Conservation (phyloP, 2,888 invertebrate genomes). For the Limnephilus lunatus region DNA sequence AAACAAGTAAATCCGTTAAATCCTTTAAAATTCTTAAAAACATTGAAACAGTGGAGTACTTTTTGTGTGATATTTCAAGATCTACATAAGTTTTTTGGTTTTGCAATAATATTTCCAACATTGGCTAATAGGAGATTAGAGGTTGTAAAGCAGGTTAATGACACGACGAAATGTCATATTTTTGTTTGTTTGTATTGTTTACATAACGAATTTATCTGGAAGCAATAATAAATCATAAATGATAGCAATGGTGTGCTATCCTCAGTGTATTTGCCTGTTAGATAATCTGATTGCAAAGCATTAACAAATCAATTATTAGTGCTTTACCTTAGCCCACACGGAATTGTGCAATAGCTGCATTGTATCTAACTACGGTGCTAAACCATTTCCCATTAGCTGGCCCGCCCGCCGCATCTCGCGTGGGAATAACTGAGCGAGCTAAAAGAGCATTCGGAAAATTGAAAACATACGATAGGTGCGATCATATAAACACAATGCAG, state of each 20-base stretch:
- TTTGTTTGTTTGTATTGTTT: too few relatives aligned
- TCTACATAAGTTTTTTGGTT: too few relatives aligned
- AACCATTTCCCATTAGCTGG: constrained; percentile 19
- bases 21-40: too few relatives aligned
- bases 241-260: background rate
- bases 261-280: background rate
- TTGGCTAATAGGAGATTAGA: too few relatives aligned
- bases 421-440: constrained; percentile 3
- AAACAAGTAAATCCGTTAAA: too few relatives aligned
- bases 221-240: background rate
- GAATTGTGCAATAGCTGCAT: background rate
- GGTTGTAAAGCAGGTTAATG: too few relatives aligned
- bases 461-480: constrained; percentile 18
- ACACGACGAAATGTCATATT: background rate
- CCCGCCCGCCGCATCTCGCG: background rate
- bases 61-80: too few relatives aligned
- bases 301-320: background rate
- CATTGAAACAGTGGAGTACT: too few relatives aligned
- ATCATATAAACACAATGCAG: background rate
- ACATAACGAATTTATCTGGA: background rate
- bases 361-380: background rate
- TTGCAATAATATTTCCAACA: too few relatives aligned
- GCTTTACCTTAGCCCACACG: background rate
- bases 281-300: background rate
- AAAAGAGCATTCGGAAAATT: constrained; percentile 33